phyloP scores from a whole-genome alignment of 2,113 vertebrate species.

The Cephalopterus ornatus region DNA sequence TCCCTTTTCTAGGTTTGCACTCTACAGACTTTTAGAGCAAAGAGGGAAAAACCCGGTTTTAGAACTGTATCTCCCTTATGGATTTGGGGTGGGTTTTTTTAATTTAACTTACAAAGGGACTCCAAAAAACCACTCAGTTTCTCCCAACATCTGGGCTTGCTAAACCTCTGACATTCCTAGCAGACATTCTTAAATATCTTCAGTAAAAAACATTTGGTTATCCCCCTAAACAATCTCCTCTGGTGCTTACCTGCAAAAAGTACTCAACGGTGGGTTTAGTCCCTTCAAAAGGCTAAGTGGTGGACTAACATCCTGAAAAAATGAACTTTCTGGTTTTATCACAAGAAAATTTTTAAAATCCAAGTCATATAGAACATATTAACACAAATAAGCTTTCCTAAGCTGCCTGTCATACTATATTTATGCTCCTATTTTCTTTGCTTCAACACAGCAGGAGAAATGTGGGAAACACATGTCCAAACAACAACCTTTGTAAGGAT shows the following conservation, averaged over 20 bases:
- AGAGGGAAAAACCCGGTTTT: rapidly evolving
- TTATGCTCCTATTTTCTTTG: background rate
- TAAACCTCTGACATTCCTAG: background rate
- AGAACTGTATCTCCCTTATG: background rate
- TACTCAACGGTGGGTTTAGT: background rate
- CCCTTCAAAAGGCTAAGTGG: background rate
- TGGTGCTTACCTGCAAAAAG: background rate
- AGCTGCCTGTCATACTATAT: background rate
- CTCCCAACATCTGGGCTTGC: rapidly evolving
- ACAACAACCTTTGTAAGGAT: background rate
- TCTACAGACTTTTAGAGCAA: background rate
- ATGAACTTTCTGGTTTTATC: background rate
- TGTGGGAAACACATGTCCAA: background rate
- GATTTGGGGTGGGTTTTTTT: background rate
- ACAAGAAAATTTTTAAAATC: background rate
- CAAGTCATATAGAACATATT: background rate
- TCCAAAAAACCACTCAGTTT: background rate
- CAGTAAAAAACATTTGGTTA: background rate
- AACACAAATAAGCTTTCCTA: background rate
- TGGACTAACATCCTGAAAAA: background rate
- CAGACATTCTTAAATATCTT: background rate
- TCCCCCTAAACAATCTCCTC: background rate
- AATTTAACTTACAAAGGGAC: background rate
- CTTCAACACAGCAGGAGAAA: background rate
- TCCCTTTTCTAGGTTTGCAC: background rate